Percentiles rank a stretch among this genome's conserved stretches.
phyloP scores from a whole-genome alignment of 1,140 invertebrate genomes.

The Atta colombica region DNA sequence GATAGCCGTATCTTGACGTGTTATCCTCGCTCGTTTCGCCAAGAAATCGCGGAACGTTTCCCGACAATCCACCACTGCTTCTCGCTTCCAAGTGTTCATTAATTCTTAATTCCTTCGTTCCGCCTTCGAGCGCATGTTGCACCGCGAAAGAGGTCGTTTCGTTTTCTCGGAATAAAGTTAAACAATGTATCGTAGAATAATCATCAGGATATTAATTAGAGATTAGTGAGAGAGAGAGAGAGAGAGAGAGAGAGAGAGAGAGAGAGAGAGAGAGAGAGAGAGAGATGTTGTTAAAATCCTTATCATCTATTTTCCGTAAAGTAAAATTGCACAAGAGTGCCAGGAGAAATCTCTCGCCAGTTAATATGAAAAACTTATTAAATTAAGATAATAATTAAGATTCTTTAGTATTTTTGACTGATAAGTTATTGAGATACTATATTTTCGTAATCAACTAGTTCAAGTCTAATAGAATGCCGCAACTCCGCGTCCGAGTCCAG shows the following conservation, averaged over 20 bases:
- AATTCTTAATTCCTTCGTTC: slow-evolving; percentile 76
- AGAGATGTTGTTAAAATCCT: slow-evolving; percentile 6
- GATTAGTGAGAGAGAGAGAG: background rate
- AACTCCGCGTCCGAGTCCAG: slow-evolving; percentile 6
- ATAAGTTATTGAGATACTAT: background rate
- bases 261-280: background rate
- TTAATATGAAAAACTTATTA: background rate
- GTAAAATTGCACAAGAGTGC: background rate
- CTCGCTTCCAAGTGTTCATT: slow-evolving; percentile 44
- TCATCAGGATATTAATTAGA: slow-evolving; percentile 46
- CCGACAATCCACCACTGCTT: slow-evolving; percentile 59
- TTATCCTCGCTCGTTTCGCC: slow-evolving; percentile 67
- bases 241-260: background rate
- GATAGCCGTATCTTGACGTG: slow-evolving; percentile 45
- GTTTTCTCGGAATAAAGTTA: slow-evolving; percentile 23
- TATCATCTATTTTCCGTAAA: background rate
- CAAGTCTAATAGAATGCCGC: background rate
- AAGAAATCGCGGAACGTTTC: slow-evolving; percentile 67
- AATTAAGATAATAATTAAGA: background rate
- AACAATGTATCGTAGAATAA: slow-evolving; percentile 25
- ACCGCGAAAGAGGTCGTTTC: background rate
- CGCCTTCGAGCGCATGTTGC: slow-evolving; percentile 42
- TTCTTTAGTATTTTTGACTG: background rate
- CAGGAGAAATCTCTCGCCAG: no score
- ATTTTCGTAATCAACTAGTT: slow-evolving; percentile 15